These are phyloP conservation scores for Turritopsis rubra DNA, from an alignment of 30 jellyfish, hydroid and myxozoan genomes.

Conservation along the genomic window DNA sequence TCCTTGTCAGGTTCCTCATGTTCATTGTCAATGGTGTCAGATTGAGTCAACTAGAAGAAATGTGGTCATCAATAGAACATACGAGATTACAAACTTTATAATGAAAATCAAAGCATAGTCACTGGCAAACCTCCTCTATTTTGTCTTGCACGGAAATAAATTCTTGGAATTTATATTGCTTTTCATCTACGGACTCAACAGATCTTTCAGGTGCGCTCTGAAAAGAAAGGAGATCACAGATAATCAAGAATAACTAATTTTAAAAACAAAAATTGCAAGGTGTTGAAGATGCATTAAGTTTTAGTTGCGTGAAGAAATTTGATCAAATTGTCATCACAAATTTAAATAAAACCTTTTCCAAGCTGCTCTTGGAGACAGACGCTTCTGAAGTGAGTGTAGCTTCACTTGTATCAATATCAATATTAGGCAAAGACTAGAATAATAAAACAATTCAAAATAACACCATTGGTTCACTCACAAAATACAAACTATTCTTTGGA, in stretches of 20 bases:
- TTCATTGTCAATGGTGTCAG: neutral
- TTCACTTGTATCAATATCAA: conserved; percentile 26
- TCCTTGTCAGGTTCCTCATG: neutral
- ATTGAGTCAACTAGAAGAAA: neutral
- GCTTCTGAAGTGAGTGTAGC: neutral
- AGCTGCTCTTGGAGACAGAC: neutral
- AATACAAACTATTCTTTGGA: neutral
- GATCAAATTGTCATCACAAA: too few relatives aligned
- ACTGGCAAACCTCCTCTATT: neutral
- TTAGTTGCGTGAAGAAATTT: too few relatives aligned
- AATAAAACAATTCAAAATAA: too few relatives aligned
- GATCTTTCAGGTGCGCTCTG: neutral
- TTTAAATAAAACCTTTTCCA: neutral
- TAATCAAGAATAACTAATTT: neutral
- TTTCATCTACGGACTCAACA: conserved; percentile 17
- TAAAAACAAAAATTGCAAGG: too few relatives aligned
- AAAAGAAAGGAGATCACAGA: neutral
- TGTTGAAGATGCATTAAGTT: too few relatives aligned
- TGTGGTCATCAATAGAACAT: neutral
- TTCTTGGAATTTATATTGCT: conserved; percentile 50
- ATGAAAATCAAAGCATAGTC: too few relatives aligned
- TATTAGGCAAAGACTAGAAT: conserved; percentile 22
- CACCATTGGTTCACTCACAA: neutral
- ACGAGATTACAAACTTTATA: too few relatives aligned
- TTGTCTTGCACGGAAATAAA: conserved; percentile 38